A percentile compares a stretch with the other conserved stretches of the same genome.
phyloP scores from a whole-genome alignment of 2,113 vertebrate genomes.

The Porphyrio hochstetteri region DNA sequence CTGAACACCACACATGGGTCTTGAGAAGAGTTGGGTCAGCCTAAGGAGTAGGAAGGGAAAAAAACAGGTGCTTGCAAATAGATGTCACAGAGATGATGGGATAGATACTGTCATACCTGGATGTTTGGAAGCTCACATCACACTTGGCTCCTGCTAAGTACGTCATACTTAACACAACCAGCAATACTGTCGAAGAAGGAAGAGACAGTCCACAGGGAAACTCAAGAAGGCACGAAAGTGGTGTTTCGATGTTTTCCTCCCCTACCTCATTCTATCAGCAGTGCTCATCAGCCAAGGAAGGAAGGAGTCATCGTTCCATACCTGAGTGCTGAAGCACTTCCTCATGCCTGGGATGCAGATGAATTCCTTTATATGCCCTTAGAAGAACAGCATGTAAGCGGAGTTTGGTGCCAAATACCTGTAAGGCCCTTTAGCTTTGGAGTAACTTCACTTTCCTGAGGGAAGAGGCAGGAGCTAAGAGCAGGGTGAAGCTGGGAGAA shows the following conservation, averaged over 20 bases:
- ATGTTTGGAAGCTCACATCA: not conserved
- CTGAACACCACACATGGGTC: not conserved
- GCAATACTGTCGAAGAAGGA: not conserved
- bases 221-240: not conserved
- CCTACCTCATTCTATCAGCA: slow-evolving; percentile 16
- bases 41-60: not conserved
- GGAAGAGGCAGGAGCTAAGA: not conserved
- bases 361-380: not conserved
- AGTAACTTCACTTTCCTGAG: slow-evolving; percentile 2
- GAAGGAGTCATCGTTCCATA: slow-evolving; percentile 28
- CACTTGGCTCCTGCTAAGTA: not conserved
- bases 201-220: not conserved
- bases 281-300: slow-evolving; percentile 25
- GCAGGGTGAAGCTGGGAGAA: not conserved
- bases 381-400: not conserved
- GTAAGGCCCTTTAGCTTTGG: not conserved
- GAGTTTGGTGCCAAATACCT: not conserved
- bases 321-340: slow-evolving; percentile 39
- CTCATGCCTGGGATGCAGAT: not conserved
- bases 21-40: not conserved
- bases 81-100: not conserved
- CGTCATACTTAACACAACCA: not conserved
- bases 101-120: not conserved
- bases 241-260: not conserved
- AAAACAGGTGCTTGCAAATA: not conserved